Evolutionary conservation across 2,888 invertebrate species (phyloP), one percentile per base, ranked within the genome.

Genomic region (Lasioglossum figueresi): DNA sequence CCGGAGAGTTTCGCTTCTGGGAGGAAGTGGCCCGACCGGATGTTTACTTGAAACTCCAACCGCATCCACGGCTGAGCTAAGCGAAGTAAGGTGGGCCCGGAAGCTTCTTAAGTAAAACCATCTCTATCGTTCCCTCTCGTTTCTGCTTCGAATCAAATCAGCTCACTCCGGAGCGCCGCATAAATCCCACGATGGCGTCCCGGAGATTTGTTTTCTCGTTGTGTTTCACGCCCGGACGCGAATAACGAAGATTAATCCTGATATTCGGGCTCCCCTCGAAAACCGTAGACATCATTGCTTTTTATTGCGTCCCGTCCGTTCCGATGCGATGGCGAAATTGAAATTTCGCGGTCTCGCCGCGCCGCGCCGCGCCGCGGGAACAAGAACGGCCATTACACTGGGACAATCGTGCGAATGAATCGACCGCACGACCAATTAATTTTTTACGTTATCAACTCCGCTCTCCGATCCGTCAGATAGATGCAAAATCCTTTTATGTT

Each of bases 31-130:
- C 89, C 83, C 82, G 52, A 82, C 89, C 88, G 90, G 90, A 91
- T 91, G 90, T 91, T 91, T 91, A 90, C 91, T 91, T 88, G 90
- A 91, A 91, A 91, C 91, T 91, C 89, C 83, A 91, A 90, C 90
- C 91, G 88, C 89, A 88, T 88, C 90, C 79, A 89, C 80, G 74
- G 82, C 48, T 76, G 84, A 78, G 90, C 88, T 90, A 91, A 91
- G 91, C 87, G 90, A 91, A 89, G 91, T 89, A 91, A 90, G 84
- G 88, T 89, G 87, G 88, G 87, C 90, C 63, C 89, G 90, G 89
- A 91, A 90, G 90, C 90, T 91, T 88, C 90, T 90, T 91, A 91
- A 91, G 91, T 91, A 90, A 90, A 91, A 91, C 85, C 91, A 90
- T 88, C 89, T 80, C 86, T 74, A 81, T 84, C 82, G 82, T 84